A percentile compares a stretch with the other conserved stretches of the same genome.
Evolutionary conservation across 2,113 vertebrate species (phyloP).

Genomic region (Ictalurus punctatus): DNA sequence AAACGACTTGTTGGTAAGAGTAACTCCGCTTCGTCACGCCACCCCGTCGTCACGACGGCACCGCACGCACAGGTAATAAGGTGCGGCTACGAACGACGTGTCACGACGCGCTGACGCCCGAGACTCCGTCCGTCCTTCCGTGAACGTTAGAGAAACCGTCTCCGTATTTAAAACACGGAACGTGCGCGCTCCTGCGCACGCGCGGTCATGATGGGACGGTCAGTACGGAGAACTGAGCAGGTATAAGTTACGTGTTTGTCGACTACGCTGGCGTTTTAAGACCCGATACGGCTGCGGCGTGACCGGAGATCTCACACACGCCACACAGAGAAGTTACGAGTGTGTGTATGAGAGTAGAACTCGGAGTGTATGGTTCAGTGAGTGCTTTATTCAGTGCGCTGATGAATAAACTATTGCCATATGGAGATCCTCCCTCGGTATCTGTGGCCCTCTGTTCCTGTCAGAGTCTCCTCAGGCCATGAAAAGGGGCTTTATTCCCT

Average conservation of each 20-base stretch:
- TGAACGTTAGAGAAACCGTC: not conserved
- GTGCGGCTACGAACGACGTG: not conserved
- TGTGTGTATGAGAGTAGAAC: not conserved
- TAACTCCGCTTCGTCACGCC: no score
- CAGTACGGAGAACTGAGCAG: not conserved
- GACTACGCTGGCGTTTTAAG: not conserved
- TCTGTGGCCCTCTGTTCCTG: slow-evolving; percentile 50
- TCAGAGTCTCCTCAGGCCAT: slow-evolving; percentile 41
- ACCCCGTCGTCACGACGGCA: no score
- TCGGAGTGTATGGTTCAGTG: slow-evolving; percentile 36
- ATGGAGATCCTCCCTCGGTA: slow-evolving; percentile 46
- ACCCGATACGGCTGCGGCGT: not conserved
- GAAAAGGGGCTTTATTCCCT: slow-evolving; percentile 47
- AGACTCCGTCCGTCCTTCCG: not conserved
- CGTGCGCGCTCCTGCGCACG: no score
- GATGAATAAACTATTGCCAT: slow-evolving; percentile 45
- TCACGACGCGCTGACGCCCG: not conserved
- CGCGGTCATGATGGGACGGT: not conserved
- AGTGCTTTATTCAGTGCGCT: slow-evolving; percentile 29
- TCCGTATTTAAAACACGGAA: no score
- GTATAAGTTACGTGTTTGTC: not conserved
- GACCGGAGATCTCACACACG: not conserved
- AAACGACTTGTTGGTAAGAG: no score
- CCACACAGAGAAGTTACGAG: not conserved
- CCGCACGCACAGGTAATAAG: not conserved